These are phyloP conservation scores for Drosophila peninsularis DNA, from an alignment of 2,888 invertebrate species.

Conservation along the genomic window DNA sequence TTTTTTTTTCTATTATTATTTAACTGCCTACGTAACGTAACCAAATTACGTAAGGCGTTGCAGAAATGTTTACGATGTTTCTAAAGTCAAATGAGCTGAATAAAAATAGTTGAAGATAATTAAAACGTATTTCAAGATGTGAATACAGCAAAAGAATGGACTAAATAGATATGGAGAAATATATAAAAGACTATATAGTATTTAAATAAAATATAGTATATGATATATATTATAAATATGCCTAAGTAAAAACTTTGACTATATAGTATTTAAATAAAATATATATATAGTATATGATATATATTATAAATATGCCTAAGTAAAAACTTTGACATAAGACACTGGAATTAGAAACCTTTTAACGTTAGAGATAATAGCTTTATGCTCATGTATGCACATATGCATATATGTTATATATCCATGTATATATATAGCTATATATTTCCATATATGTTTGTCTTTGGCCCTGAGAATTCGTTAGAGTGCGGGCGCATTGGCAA, in stretches of 20 bases:
- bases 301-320: not conserved
- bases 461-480: slow-evolving; percentile 38
- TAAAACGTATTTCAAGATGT: too few species aligned
- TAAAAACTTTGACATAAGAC: too few species aligned
- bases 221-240: not conserved
- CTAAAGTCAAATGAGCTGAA: slow-evolving; percentile 34
- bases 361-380: not conserved
- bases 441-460: slow-evolving; percentile 21
- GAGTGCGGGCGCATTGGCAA: slow-evolving; percentile 33
- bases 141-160: too few species aligned
- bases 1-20: slow-evolving; percentile 29
- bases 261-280: not conserved
- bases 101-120: slow-evolving; percentile 3
- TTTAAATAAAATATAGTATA: not conserved
- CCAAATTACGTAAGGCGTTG: slow-evolving; percentile 57
- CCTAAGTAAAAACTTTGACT: not conserved
- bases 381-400: not conserved
- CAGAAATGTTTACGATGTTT: slow-evolving; percentile 21
- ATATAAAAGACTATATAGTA: not conserved
- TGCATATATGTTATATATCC: not conserved
- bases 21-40: slow-evolving; percentile 58
- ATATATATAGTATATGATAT: not conserved
- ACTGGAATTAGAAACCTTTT: not conserved
- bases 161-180: too few species aligned
- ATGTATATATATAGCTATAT: slow-evolving; percentile 4